Conservation (phyloP, 64 coral and sea anemone genomes). For the Dendrophyllia cribrosa region DNA sequence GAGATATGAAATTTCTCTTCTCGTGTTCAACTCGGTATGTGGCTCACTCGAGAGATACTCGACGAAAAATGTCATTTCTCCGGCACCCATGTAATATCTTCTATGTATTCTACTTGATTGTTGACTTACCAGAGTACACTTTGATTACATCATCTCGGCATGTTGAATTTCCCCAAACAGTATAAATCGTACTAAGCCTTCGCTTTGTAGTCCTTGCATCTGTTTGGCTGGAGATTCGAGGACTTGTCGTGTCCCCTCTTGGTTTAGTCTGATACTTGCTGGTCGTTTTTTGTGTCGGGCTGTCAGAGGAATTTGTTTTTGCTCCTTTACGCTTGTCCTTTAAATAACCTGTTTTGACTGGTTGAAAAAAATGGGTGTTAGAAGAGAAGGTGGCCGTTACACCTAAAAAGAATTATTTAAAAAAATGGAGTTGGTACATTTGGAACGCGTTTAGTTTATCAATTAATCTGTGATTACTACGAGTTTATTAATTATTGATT, state of each 20-base stretch:
- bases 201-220: not conserved
- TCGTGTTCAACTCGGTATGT: no score
- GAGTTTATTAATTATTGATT: no score
- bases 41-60: no score
- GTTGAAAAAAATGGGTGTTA: not conserved
- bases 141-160: not conserved
- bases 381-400: not conserved
- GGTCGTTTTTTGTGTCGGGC: not conserved
- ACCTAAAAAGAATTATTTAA: not conserved
- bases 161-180: not conserved
- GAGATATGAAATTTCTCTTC: no score
- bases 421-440: no score
- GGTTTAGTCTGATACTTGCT: not conserved
- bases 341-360: not conserved
- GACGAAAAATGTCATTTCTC: no score
- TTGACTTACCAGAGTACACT: slow-evolving; percentile 28
- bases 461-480: no score
- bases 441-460: no score
- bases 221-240: not conserved
- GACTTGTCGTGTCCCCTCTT: not conserved
- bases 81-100: not conserved
- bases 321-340: slow-evolving; percentile 3
- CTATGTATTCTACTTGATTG: no score
- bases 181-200: not conserved
- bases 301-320: not conserved